Evolutionary conservation across 2,888 invertebrate species (phyloP).

Genomic region (Pseudeuparius sepicola): DNA sequence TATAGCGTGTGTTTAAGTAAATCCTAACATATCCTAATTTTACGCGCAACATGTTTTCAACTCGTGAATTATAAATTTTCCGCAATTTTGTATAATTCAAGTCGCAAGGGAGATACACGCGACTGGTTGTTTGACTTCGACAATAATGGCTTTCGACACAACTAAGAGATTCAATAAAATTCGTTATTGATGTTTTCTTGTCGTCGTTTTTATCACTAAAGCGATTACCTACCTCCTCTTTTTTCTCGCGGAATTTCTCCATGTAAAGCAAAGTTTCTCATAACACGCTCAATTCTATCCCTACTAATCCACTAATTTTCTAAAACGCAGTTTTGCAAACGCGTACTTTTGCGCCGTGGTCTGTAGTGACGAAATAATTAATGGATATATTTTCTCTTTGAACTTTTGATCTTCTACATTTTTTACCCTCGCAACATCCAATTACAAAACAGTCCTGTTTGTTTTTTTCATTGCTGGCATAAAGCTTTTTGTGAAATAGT

Average conservation of each 20-base stretch:
- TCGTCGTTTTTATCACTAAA: background rate
- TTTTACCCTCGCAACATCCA: constrained; percentile 11
- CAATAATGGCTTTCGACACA: constrained; percentile 5
- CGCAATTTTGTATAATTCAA: constrained; percentile 11
- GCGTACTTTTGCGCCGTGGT: too few species aligned
- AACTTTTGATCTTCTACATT: constrained; percentile 13
- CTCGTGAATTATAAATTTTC: constrained; percentile 1
- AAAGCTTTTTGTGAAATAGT: constrained; percentile 11
- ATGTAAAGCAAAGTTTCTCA: constrained; percentile 4
- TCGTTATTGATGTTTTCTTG: too few species aligned
- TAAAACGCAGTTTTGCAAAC: too few species aligned
- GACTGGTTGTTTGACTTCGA: constrained; percentile 1
- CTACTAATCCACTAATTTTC: constrained; percentile 5
- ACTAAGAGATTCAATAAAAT: constrained; percentile 7
- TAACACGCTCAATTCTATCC: constrained; percentile 9
- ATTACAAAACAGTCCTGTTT: constrained; percentile 14
- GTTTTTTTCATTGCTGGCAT: constrained; percentile 6
- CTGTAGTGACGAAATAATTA: too few species aligned
- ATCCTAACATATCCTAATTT: constrained; percentile 12
- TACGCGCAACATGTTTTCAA: background rate
- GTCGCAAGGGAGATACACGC: too few species aligned
- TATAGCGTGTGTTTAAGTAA: constrained; percentile 10
- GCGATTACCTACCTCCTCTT: constrained; percentile 4
- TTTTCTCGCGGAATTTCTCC: background rate
- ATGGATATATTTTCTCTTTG: constrained; percentile 11